Evolutionary conservation across 2,113 vertebrate genomes (phyloP), one percentile per base, ranked within the genome.

Genomic region (Aplodontia rufa): DNA sequence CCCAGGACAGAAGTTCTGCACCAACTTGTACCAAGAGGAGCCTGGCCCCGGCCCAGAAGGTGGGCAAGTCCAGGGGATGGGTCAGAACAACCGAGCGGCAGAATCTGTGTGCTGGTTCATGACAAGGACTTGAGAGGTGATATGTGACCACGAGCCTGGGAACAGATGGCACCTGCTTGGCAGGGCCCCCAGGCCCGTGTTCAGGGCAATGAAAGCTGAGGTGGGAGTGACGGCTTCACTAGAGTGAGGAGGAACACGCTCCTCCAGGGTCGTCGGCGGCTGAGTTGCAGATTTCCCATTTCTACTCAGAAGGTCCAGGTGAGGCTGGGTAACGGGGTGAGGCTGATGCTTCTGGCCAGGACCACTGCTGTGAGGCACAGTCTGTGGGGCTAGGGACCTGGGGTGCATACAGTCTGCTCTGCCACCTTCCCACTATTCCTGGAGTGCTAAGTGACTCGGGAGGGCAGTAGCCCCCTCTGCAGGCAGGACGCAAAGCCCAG

Each of bases 361-460:
- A 30, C 62, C 62, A 35, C 3, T 1, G 49, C 11, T 8, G n/a
- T 8, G 6, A 16, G 47, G 22, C 6, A 0, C 5, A 24, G 16
- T 10, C 47, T 10, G 26, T 26, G 22, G 66, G 6, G 13, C 24
- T 12, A 6, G 35, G n/a, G 37, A 7, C 0, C 8, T 4, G 20
- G n/a, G 45, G 19, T 6, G 64, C 9, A 8, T 37, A 1, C 45
- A 4, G 20, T 20, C 20, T 10, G n/a, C 5, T 19, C 64, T 7
- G 11, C 40, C 35, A 3, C 12, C 19, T 24, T 19, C 42, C 20
- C 24, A 11, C 42, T 6, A 12, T 62, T 42, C 91, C 20, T 7
- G 26, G 5, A 6, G 3, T 1, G 14, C n/a, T 62, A 64, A 3
- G 45, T 1, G 28, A 17, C 10, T 3, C 7, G 53, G 16, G 16